Evolutionary conservation across 2,113 vertebrate species (phyloP), one percentile per base, ranked within the genome.

Genomic region (Pagrus major): DNA sequence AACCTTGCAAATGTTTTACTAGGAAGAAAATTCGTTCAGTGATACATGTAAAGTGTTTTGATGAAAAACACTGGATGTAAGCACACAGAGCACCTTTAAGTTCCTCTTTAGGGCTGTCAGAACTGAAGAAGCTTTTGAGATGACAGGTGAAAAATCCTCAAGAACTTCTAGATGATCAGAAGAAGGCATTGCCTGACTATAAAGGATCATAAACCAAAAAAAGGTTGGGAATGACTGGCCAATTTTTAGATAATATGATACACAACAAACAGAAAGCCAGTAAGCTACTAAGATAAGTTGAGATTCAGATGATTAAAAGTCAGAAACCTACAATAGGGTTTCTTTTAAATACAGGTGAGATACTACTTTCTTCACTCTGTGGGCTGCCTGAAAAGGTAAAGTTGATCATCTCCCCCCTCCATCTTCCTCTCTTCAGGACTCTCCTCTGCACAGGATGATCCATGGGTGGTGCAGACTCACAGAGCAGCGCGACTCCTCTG

Each of bases 401-500:
- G 46, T 27, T 52, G 25, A 61, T 70, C 6, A 55, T 78, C 56
- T 75, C n/a, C 47, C 21, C 71, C 41, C 73, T 55, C 42, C 76
- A 29, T 54, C 33, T 59, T 49, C 46, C 2, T 29, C 0, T 29
- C 65, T 44, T 18, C 49, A 15, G 39, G n/a, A n/a, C 31, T 56
- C 42, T 60, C 39, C 37, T 31, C 4, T 16, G 59, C 15, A 27
- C 29, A 7, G 46, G 74, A 39, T 85, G 80, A 85, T 83, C 68
- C 80, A 87, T 59, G 46, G 80, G 21, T 31, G 65, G 76, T 65
- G 77, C 77, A 76, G 69, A 35, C 46, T 75, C 67, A 25, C 59
- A 54, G 54, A 58, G 55, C 52, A 47, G 63, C 12, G 29, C 0
- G 6, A 63, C 60, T 83, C 68, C 52, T 76, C 58, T 79, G 58